Evolutionary conservation across 2,888 invertebrate species (phyloP).

Genomic region (Caradrina clavipalpis): DNA sequence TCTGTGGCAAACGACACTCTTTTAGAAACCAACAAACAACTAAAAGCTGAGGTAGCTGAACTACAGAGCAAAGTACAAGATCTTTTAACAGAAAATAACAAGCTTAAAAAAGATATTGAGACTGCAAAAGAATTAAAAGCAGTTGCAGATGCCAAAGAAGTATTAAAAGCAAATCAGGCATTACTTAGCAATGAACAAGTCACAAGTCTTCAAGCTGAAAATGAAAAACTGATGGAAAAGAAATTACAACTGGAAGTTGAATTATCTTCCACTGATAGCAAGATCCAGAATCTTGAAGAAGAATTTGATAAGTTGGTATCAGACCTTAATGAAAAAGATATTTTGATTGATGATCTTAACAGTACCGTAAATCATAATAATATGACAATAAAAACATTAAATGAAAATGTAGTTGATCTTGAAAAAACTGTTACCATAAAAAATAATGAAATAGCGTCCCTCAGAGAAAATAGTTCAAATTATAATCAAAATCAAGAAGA

Average conservation of each 20-base stretch:
- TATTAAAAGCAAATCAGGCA: constrained; percentile 71
- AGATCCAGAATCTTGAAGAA: constrained; percentile 81
- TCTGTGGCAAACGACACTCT: constrained; percentile 71
- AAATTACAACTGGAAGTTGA: constrained; percentile 78
- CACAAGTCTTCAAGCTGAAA: constrained; percentile 74
- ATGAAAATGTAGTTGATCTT: constrained; percentile 72
- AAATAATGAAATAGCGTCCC: constrained; percentile 76
- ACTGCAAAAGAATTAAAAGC: constrained; percentile 58
- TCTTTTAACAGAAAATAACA: constrained; percentile 67
- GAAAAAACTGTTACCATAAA: constrained; percentile 72
- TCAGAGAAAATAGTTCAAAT: constrained; percentile 68
- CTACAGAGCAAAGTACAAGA: constrained; percentile 65
- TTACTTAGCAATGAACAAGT: constrained; percentile 69
- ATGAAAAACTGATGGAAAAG: constrained; percentile 70
- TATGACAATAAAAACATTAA: constrained; percentile 66
- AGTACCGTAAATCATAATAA: constrained; percentile 73
- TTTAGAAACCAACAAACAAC: constrained; percentile 62
- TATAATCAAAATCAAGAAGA: constrained; percentile 74
- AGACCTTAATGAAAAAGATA: constrained; percentile 84
- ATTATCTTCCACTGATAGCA: constrained; percentile 75
- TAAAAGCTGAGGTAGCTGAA: constrained; percentile 65
- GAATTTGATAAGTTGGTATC: constrained; percentile 80
- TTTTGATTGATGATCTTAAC: constrained; percentile 79
- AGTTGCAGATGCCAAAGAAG: constrained; percentile 70
- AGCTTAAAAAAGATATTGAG: constrained; percentile 66